Conservation (phyloP, 2,113 vertebrate species). For the Leptobrachium ailaonicum region DNA sequence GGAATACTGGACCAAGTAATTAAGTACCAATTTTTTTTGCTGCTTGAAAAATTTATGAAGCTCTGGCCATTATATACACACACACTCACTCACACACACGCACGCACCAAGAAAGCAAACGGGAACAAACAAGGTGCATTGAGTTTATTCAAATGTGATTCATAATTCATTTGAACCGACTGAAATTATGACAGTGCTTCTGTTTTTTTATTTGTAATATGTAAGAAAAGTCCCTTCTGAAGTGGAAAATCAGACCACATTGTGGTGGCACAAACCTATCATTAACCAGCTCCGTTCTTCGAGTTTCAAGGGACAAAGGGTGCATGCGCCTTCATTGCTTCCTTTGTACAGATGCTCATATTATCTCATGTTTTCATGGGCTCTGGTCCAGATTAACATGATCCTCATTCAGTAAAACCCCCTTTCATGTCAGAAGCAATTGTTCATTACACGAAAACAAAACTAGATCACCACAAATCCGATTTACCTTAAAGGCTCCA, state of each 20-base stretch:
- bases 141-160: constrained; percentile 26
- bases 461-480: not conserved
- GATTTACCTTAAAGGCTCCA: not conserved
- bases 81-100: too few relatives aligned
- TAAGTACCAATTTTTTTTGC: too few relatives aligned
- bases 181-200: constrained; percentile 10
- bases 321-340: constrained; percentile 12
- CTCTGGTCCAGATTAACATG: constrained; percentile 27
- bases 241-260: constrained; percentile 29
- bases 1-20: too few relatives aligned
- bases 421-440: constrained; percentile 1
- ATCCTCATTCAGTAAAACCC: constrained; percentile 7
- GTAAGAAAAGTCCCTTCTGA: constrained; percentile 37
- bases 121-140: constrained; percentile 12
- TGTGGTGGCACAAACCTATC: constrained; percentile 31
- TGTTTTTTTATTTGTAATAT: constrained; percentile 7
- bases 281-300: constrained; percentile 22
- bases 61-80: too few relatives aligned
- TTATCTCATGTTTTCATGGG: constrained; percentile 35
- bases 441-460: not conserved
- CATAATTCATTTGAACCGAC: constrained; percentile 18
- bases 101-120: not conserved
- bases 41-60: too few relatives aligned
- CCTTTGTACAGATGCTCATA: constrained; percentile 5
- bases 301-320: constrained; percentile 11